Evolutionary conservation across 2,113 vertebrate genomes (phyloP).

Genomic region (Apodemus speciosus): DNA sequence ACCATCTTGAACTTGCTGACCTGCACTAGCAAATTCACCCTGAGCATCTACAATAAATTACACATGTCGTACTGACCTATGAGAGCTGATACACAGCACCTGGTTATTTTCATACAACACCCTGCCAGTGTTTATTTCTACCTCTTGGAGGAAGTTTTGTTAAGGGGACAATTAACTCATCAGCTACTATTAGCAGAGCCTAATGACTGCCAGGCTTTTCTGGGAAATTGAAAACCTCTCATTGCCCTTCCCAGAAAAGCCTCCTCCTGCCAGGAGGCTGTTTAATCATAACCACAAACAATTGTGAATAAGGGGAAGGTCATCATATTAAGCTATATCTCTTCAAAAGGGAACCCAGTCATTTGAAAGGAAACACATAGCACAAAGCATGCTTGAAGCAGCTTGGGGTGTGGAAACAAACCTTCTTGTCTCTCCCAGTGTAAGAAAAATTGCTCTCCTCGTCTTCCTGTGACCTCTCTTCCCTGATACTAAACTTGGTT

Average conservation of each 20-base stretch:
- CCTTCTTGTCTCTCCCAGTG: neutral
- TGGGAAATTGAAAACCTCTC: conserved; percentile 73
- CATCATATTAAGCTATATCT: conserved; percentile 42
- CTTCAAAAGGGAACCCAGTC: conserved; percentile 17
- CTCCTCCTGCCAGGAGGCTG: conserved; percentile 62
- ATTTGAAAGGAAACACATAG: neutral
- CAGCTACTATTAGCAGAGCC: conserved; percentile 82
- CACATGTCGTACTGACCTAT: conserved; percentile 40
- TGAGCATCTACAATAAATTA: conserved; percentile 55
- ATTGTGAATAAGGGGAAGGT: conserved; percentile 30
- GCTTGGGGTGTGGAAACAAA: neutral
- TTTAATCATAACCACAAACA: conserved; percentile 73
- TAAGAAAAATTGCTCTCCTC: neutral
- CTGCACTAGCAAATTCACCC: conserved; percentile 39
- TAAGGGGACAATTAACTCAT: conserved; percentile 83
- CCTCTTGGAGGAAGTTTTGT: conserved; percentile 73
- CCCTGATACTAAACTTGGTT: neutral
- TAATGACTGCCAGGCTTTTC: conserved; percentile 79
- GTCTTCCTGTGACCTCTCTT: neutral
- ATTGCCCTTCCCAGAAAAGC: conserved; percentile 75
- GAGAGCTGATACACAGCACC: conserved; percentile 44
- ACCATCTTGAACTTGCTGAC: conserved; percentile 58
- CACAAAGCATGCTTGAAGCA: neutral
- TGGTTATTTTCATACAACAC: conserved; percentile 63
- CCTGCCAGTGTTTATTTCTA: conserved; percentile 68